Percentiles rank a stretch among this genome's conserved stretches.
These are phyloP conservation scores for Carettochelys insculpta DNA, from an alignment of 2,113 vertebrate species.

Conservation along the genomic window DNA sequence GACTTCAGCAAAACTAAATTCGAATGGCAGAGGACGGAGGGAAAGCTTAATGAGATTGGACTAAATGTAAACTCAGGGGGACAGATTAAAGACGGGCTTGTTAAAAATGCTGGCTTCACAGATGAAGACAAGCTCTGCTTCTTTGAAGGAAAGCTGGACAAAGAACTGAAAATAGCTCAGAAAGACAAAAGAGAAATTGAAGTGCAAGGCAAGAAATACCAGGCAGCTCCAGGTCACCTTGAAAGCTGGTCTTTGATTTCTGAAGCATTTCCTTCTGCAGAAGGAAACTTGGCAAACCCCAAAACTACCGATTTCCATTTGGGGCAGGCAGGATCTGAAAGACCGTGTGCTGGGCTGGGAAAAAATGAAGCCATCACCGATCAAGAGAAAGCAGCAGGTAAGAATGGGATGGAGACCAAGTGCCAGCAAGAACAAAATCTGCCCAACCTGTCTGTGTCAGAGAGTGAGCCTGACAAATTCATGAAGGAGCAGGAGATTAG, in stretches of 20 bases:
- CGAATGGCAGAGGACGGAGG: constrained; percentile 89
- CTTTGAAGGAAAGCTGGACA: constrained; percentile 82
- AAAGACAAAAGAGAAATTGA: constrained; percentile 74
- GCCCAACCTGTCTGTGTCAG: constrained; percentile 15
- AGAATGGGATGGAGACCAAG: constrained; percentile 48
- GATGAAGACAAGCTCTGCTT: constrained; percentile 93
- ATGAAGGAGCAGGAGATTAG: constrained; percentile 70
- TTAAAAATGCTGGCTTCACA: constrained; percentile 82
- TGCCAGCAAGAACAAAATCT: constrained; percentile 31
- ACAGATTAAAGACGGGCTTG: constrained; percentile 74
- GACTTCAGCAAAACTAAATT: constrained; percentile 78
- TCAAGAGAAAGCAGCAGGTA: constrained; percentile 68
- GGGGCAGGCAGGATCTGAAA: constrained; percentile 37
- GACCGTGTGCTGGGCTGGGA: neutral
- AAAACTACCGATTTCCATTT: constrained; percentile 47
- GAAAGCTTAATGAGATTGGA: constrained; percentile 80
- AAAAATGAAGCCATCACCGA: constrained; percentile 65
- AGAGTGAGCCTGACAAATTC: neutral
- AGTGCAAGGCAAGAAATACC: constrained; percentile 66
- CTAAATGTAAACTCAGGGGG: constrained; percentile 75
- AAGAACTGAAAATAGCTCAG: constrained; percentile 79
- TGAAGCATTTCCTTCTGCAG: constrained; percentile 16
- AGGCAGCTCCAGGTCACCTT: constrained; percentile 73
- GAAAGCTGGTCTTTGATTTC: constrained; percentile 75
- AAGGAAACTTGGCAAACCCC: constrained; percentile 51